These are phyloP conservation scores for Drosophila antonietae DNA, from an alignment of 2,888 invertebrate species.

Conservation along the genomic window DNA sequence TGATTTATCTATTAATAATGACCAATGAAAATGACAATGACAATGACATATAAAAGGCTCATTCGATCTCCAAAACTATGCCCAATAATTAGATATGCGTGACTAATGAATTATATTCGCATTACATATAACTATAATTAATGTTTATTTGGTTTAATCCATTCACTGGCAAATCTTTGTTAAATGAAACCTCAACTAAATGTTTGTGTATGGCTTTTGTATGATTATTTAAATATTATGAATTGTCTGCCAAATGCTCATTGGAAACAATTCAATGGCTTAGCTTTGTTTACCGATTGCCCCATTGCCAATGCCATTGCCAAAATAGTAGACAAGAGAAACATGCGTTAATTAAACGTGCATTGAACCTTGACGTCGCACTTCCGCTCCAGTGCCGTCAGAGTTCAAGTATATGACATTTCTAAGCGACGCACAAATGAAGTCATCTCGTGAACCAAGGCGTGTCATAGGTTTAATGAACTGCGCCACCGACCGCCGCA, in stretches of 20 bases:
- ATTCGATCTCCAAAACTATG: neutral
- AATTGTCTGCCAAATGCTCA: slow-evolving; percentile 14
- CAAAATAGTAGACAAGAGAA: slow-evolving; percentile 17
- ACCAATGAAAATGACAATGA: neutral
- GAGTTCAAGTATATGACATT: slow-evolving; percentile 75
- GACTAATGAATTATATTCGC: neutral
- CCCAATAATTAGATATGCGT: neutral
- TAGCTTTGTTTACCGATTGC: neutral
- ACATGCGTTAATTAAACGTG: slow-evolving; percentile 58
- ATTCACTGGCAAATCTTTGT: slow-evolving; percentile 1
- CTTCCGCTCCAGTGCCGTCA: slow-evolving; percentile 51
- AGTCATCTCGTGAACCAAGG: slow-evolving; percentile 63
- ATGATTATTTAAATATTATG: slow-evolving; percentile 13
- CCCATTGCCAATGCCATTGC: slow-evolving; percentile 18
- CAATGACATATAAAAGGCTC: too few relatives aligned
- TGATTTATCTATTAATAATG: neutral
- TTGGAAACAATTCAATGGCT: slow-evolving; percentile 23
- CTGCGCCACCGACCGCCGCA: slow-evolving; percentile 32
- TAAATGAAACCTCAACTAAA: slow-evolving; percentile 1
- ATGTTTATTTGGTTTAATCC: neutral
- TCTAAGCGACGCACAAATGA: slow-evolving; percentile 62
- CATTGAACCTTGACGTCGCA: slow-evolving; percentile 59
- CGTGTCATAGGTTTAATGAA: slow-evolving; percentile 72
- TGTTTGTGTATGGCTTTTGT: neutral
- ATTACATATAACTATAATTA: neutral